A percentile compares a stretch with the other conserved stretches of the same genome.
Conservation (phyloP, 2,797 vertebrate genomes). For the Gallinago stenura region DNA sequence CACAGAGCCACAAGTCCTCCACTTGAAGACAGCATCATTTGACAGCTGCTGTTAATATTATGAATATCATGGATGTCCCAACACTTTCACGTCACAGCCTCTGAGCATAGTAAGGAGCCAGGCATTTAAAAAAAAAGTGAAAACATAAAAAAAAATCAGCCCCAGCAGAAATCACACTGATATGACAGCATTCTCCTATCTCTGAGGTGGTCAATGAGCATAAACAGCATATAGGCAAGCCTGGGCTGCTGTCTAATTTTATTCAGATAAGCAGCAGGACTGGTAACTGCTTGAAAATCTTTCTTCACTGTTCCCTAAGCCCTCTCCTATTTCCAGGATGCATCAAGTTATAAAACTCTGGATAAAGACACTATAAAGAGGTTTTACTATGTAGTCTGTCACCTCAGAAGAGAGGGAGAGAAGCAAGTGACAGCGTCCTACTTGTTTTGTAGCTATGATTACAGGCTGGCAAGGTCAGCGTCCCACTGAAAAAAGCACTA, state of each 20-base stretch:
- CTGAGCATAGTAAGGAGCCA: neutral
- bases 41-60: constrained; percentile 14
- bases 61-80: neutral
- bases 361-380: neutral
- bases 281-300: neutral
- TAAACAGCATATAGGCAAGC: neutral
- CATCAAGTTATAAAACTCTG: neutral
- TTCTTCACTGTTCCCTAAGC: neutral
- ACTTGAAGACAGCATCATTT: neutral
- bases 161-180: neutral
- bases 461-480: neutral
- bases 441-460: neutral
- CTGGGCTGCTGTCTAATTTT: neutral
- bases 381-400: neutral
- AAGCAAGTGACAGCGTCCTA: neutral
- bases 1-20: neutral
- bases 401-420: neutral
- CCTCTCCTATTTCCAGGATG: neutral
- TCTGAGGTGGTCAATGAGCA: neutral
- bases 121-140: no score
- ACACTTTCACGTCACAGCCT: neutral
- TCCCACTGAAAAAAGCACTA: neutral
- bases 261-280: neutral
- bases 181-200: neutral
- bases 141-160: neutral